Percentiles rank a stretch among this genome's conserved stretches.
These are phyloP conservation scores for Eilema depressum DNA, from an alignment of 2,888 invertebrate genomes.

Conservation along the genomic window DNA sequence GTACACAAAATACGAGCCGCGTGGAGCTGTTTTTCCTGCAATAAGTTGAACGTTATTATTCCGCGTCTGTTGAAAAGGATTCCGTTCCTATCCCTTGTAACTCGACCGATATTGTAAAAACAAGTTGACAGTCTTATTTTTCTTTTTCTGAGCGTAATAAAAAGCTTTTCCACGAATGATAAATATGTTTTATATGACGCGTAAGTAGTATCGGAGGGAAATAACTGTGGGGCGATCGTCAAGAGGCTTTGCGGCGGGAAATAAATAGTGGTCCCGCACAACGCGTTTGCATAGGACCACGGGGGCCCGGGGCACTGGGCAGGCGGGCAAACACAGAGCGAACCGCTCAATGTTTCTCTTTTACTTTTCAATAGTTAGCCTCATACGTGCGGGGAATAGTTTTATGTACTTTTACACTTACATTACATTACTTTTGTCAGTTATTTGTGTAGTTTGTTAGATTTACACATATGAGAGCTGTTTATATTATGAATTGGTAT, in stretches of 20 bases:
- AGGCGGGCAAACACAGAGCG: conserved; percentile 1
- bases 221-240: conserved; percentile 37
- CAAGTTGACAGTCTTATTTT: conserved; percentile 30
- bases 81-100: conserved; percentile 11
- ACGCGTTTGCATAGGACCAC: conserved; percentile 17
- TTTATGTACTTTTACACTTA: conserved; percentile 1
- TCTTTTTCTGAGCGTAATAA: background rate
- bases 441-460: background rate
- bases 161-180: conserved; percentile 8
- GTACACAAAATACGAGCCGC: background rate
- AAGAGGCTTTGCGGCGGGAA: conserved; percentile 18
- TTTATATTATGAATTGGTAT: background rate
- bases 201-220: conserved; percentile 39
- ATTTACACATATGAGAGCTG: background rate
- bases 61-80: background rate
- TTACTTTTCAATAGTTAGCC: conserved; percentile 6
- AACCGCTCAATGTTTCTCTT: background rate
- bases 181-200: conserved; percentile 33
- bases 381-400: background rate
- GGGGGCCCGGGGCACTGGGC: background rate
- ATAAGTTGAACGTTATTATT: conserved; percentile 6
- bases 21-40: background rate
- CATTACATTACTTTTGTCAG: background rate
- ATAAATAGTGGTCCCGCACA: conserved; percentile 7
- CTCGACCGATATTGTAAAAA: conserved; percentile 33